phyloP scores from a whole-genome alignment of 2,888 invertebrate species.

The Nephrotoma flavescens region DNA sequence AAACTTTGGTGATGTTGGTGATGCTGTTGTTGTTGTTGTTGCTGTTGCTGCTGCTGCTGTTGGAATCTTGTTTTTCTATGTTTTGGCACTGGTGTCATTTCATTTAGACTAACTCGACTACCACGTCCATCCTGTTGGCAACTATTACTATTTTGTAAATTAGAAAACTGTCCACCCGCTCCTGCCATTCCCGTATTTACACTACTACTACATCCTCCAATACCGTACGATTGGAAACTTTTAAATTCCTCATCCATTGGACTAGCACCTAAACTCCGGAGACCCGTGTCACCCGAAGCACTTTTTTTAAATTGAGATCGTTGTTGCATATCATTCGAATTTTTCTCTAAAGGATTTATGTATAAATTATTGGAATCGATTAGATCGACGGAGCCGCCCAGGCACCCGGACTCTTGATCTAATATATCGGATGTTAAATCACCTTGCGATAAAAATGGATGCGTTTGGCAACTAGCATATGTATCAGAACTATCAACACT shows the following conservation, averaged over 20 bases:
- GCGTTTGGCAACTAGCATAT: slow-evolving; percentile 92
- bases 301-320: slow-evolving; percentile 56
- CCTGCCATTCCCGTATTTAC: slow-evolving; percentile 30
- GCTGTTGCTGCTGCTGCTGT: slow-evolving; percentile 53
- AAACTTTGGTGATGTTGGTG: slow-evolving; percentile 53
- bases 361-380: slow-evolving; percentile 68
- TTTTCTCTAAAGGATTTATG: slow-evolving; percentile 71
- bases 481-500: slow-evolving; percentile 75
- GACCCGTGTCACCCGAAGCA: slow-evolving; percentile 60
- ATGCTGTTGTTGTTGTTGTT: slow-evolving; percentile 40
- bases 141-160: slow-evolving; percentile 10
- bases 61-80: slow-evolving; percentile 77
- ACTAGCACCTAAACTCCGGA: slow-evolving; percentile 48
- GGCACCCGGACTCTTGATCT: slow-evolving; percentile 18
- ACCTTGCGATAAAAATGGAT: slow-evolving; percentile 80
- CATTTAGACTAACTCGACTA: slow-evolving; percentile 43
- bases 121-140: slow-evolving; percentile 26
- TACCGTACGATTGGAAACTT: slow-evolving; percentile 27
- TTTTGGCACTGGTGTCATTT: slow-evolving; percentile 50
- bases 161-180: slow-evolving; percentile 22
- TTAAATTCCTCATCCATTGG: slow-evolving; percentile 43
- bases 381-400: slow-evolving; percentile 28
- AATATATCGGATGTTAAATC: slow-evolving; percentile 46
- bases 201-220: slow-evolving; percentile 31
- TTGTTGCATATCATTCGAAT: slow-evolving; percentile 21